Evolutionary conservation across 2,113 vertebrate genomes (phyloP).

Genomic region (Columba livia): DNA sequence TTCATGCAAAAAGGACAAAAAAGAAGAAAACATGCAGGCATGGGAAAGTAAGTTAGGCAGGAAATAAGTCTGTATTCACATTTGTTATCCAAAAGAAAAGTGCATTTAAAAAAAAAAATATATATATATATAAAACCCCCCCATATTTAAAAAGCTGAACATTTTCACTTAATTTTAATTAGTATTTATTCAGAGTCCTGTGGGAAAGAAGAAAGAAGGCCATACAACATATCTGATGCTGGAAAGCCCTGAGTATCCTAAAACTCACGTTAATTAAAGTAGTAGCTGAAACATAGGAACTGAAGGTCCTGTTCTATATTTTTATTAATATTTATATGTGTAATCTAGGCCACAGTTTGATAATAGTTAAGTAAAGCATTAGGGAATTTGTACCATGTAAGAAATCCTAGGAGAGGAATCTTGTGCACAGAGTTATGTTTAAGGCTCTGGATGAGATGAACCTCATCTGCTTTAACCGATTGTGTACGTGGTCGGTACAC

Average conservation of each 20-base stretch:
- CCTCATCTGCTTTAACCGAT: background rate
- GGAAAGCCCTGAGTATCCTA: background rate
- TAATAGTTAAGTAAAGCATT: background rate
- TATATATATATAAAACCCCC: background rate
- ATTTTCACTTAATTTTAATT: constrained; percentile 44
- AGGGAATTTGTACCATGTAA: background rate
- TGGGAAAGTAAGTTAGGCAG: constrained; percentile 61
- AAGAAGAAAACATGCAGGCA: constrained; percentile 41
- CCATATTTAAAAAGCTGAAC: background rate
- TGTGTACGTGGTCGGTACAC: background rate
- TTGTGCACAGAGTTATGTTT: background rate
- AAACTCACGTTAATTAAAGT: background rate
- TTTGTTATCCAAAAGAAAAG: constrained; percentile 47
- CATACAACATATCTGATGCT: background rate
- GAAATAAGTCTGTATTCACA: constrained; percentile 50
- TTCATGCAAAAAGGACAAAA: constrained; percentile 27
- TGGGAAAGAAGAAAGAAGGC: constrained; percentile 12
- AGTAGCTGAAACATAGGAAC: constrained; percentile 14
- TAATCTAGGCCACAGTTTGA: background rate
- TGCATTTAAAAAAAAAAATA: background rate
- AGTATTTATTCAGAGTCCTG: constrained; percentile 24
- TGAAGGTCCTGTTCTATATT: background rate
- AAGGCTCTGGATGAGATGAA: background rate
- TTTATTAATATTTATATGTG: background rate
- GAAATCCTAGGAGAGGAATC: background rate